Conservation (phyloP, 2,797 vertebrate species). For the Tangara arthus region DNA sequence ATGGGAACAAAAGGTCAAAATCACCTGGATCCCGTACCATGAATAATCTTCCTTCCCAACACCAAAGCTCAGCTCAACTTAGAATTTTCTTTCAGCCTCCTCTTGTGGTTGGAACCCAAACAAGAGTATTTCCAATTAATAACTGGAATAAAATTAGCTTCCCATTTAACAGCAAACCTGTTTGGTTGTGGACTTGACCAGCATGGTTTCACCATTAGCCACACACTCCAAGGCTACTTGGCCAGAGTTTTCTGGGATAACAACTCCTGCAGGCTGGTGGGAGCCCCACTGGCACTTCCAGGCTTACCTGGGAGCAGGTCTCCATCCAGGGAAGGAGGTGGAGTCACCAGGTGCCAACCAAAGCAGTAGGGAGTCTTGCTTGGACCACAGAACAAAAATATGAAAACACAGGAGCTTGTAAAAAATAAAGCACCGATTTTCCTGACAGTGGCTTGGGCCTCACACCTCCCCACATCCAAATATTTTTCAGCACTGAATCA, state of each 20-base stretch:
- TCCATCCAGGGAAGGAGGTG: not conserved
- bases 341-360: not conserved
- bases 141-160: not conserved
- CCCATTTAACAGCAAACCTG: not conserved
- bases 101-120: not conserved
- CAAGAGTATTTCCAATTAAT: not conserved
- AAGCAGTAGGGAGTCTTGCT: not conserved
- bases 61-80: not conserved
- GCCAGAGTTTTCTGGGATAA: not conserved
- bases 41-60: not conserved
- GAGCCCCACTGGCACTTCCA: not conserved
- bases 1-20: not conserved
- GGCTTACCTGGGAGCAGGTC: not conserved
- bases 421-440: not conserved
- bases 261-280: not conserved
- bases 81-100: not conserved
- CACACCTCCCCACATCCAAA: not conserved
- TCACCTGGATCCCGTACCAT: not conserved
- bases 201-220: rapidly evolving
- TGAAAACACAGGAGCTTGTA: rapidly evolving
- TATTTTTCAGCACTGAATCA: not conserved
- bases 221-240: not conserved
- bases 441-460: rapidly evolving
- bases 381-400: not conserved
- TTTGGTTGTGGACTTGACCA: not conserved